Percentiles rank a stretch among this genome's conserved stretches.
Evolutionary conservation across 2,888 invertebrate genomes (phyloP).

Genomic region (Tupiocoris notatus): DNA sequence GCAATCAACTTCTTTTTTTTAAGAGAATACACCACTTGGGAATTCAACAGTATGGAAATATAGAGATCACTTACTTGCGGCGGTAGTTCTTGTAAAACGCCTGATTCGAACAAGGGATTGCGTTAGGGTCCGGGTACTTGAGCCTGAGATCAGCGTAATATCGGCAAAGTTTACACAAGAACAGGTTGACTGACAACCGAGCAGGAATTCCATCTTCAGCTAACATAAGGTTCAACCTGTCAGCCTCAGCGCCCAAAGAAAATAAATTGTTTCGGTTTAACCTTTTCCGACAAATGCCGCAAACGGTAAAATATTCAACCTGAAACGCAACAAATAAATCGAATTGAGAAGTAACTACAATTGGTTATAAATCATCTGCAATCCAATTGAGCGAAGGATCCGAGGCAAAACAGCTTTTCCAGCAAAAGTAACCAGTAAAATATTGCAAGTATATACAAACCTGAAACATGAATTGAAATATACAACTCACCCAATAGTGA

Average conservation of each 20-base stretch:
- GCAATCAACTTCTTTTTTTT: no score
- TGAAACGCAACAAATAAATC: slow-evolving; percentile 35
- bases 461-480: no score
- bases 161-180: slow-evolving; percentile 78
- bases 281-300: slow-evolving; percentile 73
- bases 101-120: slow-evolving; percentile 54
- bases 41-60: no score
- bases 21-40: no score
- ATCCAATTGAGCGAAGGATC: no score
- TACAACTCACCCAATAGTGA: slow-evolving; percentile 50
- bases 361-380: background rate
- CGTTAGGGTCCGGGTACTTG: slow-evolving; percentile 57
- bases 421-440: background rate
- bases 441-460: no score
- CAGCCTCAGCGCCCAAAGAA: slow-evolving; percentile 61
- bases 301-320: slow-evolving; percentile 71
- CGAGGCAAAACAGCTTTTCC: no score
- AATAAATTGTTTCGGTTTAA: slow-evolving; percentile 74
- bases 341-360: background rate
- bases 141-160: slow-evolving; percentile 72
- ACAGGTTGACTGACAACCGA: slow-evolving; percentile 65
- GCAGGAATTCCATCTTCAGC: slow-evolving; percentile 64
- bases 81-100: slow-evolving; percentile 63
- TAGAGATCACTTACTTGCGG: slow-evolving; percentile 65
- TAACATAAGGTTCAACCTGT: slow-evolving; percentile 55